These are phyloP conservation scores for Stenodema calcarata DNA, from an alignment of 2,888 invertebrate species.

Conservation along the genomic window DNA sequence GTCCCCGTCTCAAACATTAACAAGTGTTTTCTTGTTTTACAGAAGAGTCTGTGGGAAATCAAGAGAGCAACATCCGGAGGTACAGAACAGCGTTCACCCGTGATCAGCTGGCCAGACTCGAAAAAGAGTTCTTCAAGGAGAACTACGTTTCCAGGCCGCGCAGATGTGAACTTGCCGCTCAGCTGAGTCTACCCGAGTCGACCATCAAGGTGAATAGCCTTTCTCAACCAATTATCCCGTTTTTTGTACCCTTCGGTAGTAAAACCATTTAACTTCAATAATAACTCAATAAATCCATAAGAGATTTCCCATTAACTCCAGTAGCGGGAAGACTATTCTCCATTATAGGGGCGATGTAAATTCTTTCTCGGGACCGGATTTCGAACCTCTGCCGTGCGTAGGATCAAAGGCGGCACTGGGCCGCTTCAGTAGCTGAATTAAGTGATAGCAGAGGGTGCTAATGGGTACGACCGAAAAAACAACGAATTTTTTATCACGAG, in stretches of 20 bases:
- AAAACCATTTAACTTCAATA: conserved; percentile 32
- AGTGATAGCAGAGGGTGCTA: conserved; percentile 26
- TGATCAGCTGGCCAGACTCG: conserved; percentile 88
- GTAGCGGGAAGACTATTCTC: conserved; percentile 1
- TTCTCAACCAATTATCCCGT: not conserved
- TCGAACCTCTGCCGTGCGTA: not conserved
- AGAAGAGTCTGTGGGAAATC: conserved; percentile 45
- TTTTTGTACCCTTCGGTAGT: not conserved
- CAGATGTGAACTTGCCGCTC: conserved; percentile 91
- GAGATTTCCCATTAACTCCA: conserved; percentile 9
- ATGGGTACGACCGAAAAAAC: conserved; percentile 9
- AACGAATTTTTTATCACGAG: not conserved
- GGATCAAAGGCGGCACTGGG: conserved; percentile 6
- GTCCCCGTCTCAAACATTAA: not conserved
- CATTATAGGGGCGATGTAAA: conserved; percentile 36
- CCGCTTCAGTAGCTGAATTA: conserved; percentile 17
- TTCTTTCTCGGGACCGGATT: not conserved
- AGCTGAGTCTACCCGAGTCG: conserved; percentile 91
- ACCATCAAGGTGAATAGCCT: conserved; percentile 85
- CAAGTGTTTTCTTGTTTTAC: conserved; percentile 43
- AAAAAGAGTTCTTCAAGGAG: conserved; percentile 96
- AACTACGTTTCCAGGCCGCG: conserved; percentile 96
- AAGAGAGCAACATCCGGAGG: conserved; percentile 76
- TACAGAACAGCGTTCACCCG: conserved; percentile 97
- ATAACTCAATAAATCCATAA: conserved; percentile 24